Evolutionary conservation across 2,888 invertebrate genomes (phyloP).

Genomic region (Sericinus montela): DNA sequence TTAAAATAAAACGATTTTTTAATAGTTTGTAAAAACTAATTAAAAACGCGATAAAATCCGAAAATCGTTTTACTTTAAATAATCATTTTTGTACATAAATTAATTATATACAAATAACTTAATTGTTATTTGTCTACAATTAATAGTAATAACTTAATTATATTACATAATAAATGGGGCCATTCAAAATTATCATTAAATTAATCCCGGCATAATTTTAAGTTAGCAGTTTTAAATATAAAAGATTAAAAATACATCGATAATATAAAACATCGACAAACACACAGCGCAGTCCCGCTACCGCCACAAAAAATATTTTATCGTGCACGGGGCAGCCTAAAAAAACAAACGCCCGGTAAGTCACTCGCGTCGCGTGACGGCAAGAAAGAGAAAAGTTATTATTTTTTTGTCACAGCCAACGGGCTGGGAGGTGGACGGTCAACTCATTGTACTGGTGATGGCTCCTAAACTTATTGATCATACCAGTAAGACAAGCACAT

Average conservation of each 20-base stretch:
- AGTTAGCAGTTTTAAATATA: too few relatives aligned
- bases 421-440: slow-evolving; percentile 51
- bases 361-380: slow-evolving; percentile 65
- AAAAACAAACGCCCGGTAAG: slow-evolving; percentile 75
- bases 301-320: slow-evolving; percentile 78
- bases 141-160: too few relatives aligned
- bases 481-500: background rate
- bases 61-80: too few relatives aligned
- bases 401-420: slow-evolving; percentile 69
- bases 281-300: slow-evolving; percentile 49
- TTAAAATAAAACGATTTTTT: too few relatives aligned
- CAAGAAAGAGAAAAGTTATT: slow-evolving; percentile 58
- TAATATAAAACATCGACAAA: slow-evolving; percentile 35
- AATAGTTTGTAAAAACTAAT: too few relatives aligned
- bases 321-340: slow-evolving; percentile 73
- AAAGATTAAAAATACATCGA: slow-evolving; percentile 18
- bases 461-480: slow-evolving; percentile 18
- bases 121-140: too few relatives aligned
- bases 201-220: too few relatives aligned
- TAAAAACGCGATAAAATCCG: too few relatives aligned
- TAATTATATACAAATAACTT: too few relatives aligned
- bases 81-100: too few relatives aligned
- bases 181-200: too few relatives aligned
- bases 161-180: too few relatives aligned
- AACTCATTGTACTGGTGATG: slow-evolving; percentile 37